Conservation (phyloP, 2,888 invertebrate species). For the Lasioglossum vierecki region DNA sequence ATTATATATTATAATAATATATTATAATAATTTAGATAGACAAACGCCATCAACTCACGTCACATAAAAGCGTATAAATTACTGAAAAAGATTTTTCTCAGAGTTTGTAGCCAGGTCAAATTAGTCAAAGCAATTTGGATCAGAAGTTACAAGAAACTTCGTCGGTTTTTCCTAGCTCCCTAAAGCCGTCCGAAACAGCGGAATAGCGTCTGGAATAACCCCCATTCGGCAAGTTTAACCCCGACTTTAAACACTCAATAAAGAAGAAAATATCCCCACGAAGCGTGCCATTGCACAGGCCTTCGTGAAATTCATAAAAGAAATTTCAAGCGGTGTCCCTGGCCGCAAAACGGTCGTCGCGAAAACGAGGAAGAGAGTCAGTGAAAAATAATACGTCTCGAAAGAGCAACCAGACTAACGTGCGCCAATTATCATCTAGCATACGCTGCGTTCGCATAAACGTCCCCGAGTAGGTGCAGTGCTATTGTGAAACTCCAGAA, state of each 20-base stretch:
- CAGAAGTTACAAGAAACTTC: neutral
- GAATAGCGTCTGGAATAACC: neutral
- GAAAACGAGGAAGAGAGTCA: slow-evolving; percentile 7
- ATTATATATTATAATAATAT: neutral
- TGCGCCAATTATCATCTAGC: slow-evolving; percentile 56
- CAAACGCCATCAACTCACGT: neutral
- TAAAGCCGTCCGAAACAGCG: neutral
- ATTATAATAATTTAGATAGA: neutral
- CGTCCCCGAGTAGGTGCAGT: slow-evolving; percentile 26
- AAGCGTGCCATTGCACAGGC: neutral
- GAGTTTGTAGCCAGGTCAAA: neutral
- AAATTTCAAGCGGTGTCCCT: slow-evolving; percentile 15
- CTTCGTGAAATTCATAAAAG: slow-evolving; percentile 8
- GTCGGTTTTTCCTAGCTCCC: neutral
- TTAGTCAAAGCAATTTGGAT: neutral
- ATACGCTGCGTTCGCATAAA: slow-evolving; percentile 25
- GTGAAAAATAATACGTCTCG: slow-evolving; percentile 38
- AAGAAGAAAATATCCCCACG: slow-evolving; percentile 1
- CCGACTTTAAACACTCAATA: slow-evolving; percentile 2
- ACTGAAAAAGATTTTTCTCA: neutral
- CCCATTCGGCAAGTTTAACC: neutral
- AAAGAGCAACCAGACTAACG: slow-evolving; percentile 45
- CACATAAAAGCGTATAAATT: neutral
- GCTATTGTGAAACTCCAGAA: neutral
- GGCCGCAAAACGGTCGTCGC: slow-evolving; percentile 20